Base-by-base conservation (phyloP, 2,113 vertebrate species). In the Kryptolebias marmoratus region DNA sequence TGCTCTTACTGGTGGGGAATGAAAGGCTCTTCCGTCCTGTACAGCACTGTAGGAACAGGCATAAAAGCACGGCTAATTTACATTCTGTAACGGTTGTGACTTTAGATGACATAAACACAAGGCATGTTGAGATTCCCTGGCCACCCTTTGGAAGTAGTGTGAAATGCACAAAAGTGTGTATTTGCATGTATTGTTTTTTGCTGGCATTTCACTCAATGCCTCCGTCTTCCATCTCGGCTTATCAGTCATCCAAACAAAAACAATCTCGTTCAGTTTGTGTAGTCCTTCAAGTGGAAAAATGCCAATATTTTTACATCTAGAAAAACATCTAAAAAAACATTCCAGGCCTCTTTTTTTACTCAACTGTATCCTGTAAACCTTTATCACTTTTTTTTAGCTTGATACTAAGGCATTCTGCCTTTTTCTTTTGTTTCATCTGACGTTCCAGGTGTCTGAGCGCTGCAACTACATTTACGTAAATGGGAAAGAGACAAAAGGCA, bases 381-480 rank as follows among this genome's bases (percentile, higher is more conserved):
- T 50, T 22, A 12, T 11, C 44, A 36, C 52, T 11, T 16, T 13
- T 13, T 48, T 58, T 28, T 50, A 59, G 0, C n/a, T 10, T 0
- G 30, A 13, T 9, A 64, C 56, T 12, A 49, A 64, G 2, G 1
- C 12, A 14, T 49, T 28, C 3, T 5, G 3, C 54, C 3, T 11
- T 7, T 50, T 15, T 27, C 0, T 53, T 47, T 50, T 67, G 56
- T 53, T n/a, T 18, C 14, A 10, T 61, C 32, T 53, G 10, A 66
- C 42, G 47, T 4, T 14, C 9, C 85, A 99, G 97, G 95, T 98
- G 56, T 98, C 96, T 0, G 95, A 96, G 83, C 88, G 91, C n/a
- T 99, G 97, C 54, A 95, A 97, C 91, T 96, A 93, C 0, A 89
- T 98, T 68, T 98, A 95, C 39, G 95, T 99, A 77, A 96, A 95